phyloP scores from a whole-genome alignment of 2,113 vertebrate genomes.

The Geococcyx californianus region DNA sequence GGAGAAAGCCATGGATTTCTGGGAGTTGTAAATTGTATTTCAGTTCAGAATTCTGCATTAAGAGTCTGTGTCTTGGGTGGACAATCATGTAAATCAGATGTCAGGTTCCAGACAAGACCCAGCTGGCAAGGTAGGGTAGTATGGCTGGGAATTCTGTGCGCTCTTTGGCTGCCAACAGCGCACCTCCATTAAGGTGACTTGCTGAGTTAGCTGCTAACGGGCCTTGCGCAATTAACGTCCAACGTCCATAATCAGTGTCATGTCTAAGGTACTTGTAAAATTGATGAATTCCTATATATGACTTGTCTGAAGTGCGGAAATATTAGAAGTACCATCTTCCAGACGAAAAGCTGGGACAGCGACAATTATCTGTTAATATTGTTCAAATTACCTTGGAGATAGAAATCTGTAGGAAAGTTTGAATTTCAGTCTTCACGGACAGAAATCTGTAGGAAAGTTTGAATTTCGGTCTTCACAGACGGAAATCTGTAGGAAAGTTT shows the following conservation, averaged over 20 bases:
- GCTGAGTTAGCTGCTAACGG: constrained; percentile 25
- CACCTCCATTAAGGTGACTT: constrained; percentile 3
- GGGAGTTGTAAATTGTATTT: background rate
- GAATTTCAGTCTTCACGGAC: background rate
- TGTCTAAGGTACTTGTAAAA: constrained; percentile 6
- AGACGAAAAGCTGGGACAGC: background rate
- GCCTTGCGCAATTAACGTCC: background rate
- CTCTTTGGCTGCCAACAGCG: background rate
- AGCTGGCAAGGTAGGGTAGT: background rate
- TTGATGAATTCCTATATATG: background rate
- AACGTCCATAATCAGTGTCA: background rate
- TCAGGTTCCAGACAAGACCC: background rate
- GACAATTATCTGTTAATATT: constrained; percentile 14
- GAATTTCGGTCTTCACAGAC: background rate
- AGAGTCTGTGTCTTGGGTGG: background rate
- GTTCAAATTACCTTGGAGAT: constrained; percentile 4
- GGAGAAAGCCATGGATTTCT: background rate
- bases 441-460: constrained; percentile 25
- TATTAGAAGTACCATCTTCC: background rate
- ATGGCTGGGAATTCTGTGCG: background rate
- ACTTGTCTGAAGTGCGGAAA: background rate
- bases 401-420: constrained; percentile 26
- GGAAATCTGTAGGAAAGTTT: background rate
- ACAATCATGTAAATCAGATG: background rate
- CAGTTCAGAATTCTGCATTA: background rate